These are phyloP conservation scores for Rambutsinella grinnellia DNA, from an alignment of 2,888 invertebrate species.

Conservation along the genomic window DNA sequence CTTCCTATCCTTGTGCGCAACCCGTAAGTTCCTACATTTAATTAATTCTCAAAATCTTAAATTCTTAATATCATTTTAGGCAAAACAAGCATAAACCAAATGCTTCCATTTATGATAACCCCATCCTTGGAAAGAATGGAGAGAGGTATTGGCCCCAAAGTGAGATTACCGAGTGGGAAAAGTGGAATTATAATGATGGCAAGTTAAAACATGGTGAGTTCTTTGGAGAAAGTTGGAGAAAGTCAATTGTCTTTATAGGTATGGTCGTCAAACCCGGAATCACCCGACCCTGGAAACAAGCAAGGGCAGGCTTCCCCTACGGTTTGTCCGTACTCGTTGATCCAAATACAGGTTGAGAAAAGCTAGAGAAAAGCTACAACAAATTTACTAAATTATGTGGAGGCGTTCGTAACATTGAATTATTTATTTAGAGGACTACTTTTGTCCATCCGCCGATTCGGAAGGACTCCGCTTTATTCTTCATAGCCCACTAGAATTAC, in stretches of 20 bases:
- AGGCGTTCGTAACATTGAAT: background rate
- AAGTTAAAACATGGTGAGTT: no score
- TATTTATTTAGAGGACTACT: constrained; percentile 45
- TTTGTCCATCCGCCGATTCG: constrained; percentile 56
- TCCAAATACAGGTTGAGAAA: constrained; percentile 30
- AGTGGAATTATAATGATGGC: constrained; percentile 9
- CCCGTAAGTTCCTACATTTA: constrained; percentile 14
- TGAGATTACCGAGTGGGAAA: constrained; percentile 2
- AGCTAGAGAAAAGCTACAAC: background rate
- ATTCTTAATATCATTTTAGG: background rate
- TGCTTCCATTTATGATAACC: constrained; percentile 19
- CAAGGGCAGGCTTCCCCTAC: constrained; percentile 44
- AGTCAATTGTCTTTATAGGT: no score
- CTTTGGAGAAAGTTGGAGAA: no score
- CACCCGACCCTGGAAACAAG: constrained; percentile 24
- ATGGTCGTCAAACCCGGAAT: constrained; percentile 7
- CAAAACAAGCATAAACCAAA: background rate
- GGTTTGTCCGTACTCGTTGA: constrained; percentile 47
- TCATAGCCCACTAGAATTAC: constrained; percentile 49
- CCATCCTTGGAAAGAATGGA: background rate
- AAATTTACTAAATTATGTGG: background rate
- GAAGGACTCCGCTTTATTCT: constrained; percentile 53
- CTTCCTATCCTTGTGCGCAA: constrained; percentile 68
- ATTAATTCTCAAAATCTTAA: background rate
- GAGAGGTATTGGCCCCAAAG: background rate